Evolutionary conservation across 2,888 invertebrate species (phyloP).

Genomic region (Spodoptera exigua): DNA sequence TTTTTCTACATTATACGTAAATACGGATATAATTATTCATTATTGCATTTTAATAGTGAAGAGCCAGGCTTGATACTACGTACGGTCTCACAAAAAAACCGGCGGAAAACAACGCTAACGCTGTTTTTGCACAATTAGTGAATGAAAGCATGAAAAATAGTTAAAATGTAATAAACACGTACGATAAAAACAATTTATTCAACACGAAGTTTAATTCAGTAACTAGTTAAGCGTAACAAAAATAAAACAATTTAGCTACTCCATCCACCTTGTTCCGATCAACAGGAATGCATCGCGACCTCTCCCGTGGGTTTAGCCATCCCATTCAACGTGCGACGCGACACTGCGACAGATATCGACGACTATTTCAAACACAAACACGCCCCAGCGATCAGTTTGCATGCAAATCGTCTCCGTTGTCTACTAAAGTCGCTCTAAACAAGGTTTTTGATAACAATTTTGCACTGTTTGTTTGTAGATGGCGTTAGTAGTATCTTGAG

Average conservation of each 20-base stretch:
- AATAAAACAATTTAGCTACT: slow-evolving; percentile 33
- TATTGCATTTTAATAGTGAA: too few relatives aligned
- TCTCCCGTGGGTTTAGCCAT: slow-evolving; percentile 39
- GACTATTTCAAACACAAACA: slow-evolving; percentile 32
- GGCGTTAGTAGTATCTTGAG: too few relatives aligned
- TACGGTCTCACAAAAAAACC: too few relatives aligned
- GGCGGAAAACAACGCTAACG: too few relatives aligned
- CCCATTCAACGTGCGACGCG: slow-evolving; percentile 49
- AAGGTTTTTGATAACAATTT: slow-evolving; percentile 45
- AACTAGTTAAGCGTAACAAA: too few relatives aligned
- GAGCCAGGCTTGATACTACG: too few relatives aligned
- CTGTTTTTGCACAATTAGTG: too few relatives aligned
- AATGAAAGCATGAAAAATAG: too few relatives aligned
- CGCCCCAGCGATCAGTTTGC: slow-evolving; percentile 41
- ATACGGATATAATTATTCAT: too few relatives aligned
- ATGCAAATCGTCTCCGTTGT: slow-evolving; percentile 43
- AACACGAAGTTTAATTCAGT: background rate
- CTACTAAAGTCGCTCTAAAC: slow-evolving; percentile 31
- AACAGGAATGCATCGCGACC: slow-evolving; percentile 54
- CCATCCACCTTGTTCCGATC: slow-evolving; percentile 48
- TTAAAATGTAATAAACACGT: too few relatives aligned
- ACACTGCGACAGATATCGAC: slow-evolving; percentile 33
- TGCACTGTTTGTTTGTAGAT: background rate
- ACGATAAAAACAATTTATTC: too few relatives aligned
- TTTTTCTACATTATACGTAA: too few relatives aligned